phyloP scores from a whole-genome alignment of 2,888 invertebrate species.

The Trissonchulus latispiculum region DNA sequence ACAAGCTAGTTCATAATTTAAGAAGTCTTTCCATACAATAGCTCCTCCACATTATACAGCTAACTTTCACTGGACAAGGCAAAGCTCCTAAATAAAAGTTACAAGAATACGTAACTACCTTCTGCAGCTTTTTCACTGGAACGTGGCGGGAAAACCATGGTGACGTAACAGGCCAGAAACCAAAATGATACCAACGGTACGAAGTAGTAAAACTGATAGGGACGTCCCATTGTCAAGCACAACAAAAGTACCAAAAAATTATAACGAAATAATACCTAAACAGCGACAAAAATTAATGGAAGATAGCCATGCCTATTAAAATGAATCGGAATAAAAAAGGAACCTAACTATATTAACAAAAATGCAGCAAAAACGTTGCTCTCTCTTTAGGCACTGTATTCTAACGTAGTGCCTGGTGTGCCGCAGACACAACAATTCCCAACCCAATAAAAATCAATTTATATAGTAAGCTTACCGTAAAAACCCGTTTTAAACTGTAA shows the following conservation, averaged over 20 bases:
- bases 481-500: constrained; percentile 62
- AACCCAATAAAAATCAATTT: no score
- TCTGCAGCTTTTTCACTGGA: constrained; percentile 42
- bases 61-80: not conserved
- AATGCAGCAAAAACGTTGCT: no score
- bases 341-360: no score
- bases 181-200: constrained; percentile 88
- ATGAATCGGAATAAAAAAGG: no score
- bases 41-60: no score
- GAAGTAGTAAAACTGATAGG: constrained; percentile 95
- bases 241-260: constrained; percentile 80
- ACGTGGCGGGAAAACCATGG: constrained; percentile 70
- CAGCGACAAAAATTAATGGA: constrained; percentile 46
- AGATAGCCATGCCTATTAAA: no score
- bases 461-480: constrained; percentile 50
- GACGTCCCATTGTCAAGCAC: constrained; percentile 90
- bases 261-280: constrained; percentile 66
- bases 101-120: constrained; percentile 37
- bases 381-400: no score
- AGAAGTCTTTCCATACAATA: no score
- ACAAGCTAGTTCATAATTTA: no score
- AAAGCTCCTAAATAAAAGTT: no score
- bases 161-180: constrained; percentile 61
- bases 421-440: no score
- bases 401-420: no score